These are phyloP conservation scores for Anoplius nigerrimus DNA, from an alignment of 2,888 invertebrate genomes.

Conservation along the genomic window DNA sequence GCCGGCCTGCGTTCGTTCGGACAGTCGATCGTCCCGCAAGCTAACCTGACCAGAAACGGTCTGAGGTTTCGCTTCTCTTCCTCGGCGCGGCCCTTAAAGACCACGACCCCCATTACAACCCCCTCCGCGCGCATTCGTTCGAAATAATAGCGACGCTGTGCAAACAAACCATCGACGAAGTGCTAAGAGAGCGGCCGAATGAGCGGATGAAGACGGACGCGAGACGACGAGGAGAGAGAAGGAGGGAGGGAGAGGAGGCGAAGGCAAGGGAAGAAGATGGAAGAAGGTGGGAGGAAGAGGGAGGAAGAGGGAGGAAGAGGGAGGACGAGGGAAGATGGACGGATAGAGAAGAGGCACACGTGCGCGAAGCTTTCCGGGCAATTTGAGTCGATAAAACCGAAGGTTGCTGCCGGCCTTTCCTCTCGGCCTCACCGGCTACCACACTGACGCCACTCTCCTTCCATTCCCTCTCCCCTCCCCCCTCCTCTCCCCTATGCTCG, in stretches of 20 bases:
- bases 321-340: background rate
- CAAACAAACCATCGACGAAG: slow-evolving; percentile 14
- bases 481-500: slow-evolving; percentile 17
- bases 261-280: background rate
- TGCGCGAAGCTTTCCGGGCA: slow-evolving; percentile 62
- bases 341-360: slow-evolving; percentile 32
- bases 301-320: background rate
- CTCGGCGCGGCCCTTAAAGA: too few relatives aligned
- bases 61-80: too few relatives aligned
- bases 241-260: background rate
- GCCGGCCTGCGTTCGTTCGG: too few relatives aligned
- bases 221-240: background rate
- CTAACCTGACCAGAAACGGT: too few relatives aligned
- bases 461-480: slow-evolving; percentile 6
- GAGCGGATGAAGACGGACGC: background rate
- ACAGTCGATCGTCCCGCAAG: too few relatives aligned
- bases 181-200: slow-evolving; percentile 1
- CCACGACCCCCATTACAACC: too few relatives aligned
- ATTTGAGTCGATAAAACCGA: slow-evolving; percentile 70
- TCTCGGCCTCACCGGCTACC: background rate
- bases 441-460: background rate
- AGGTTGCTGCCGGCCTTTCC: slow-evolving; percentile 31
- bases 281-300: background rate
- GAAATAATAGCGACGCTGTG: background rate
- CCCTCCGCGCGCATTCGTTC: too few relatives aligned